These are phyloP conservation scores for Cygnus atratus DNA, from an alignment of 2,113 vertebrate species.

Conservation along the genomic window DNA sequence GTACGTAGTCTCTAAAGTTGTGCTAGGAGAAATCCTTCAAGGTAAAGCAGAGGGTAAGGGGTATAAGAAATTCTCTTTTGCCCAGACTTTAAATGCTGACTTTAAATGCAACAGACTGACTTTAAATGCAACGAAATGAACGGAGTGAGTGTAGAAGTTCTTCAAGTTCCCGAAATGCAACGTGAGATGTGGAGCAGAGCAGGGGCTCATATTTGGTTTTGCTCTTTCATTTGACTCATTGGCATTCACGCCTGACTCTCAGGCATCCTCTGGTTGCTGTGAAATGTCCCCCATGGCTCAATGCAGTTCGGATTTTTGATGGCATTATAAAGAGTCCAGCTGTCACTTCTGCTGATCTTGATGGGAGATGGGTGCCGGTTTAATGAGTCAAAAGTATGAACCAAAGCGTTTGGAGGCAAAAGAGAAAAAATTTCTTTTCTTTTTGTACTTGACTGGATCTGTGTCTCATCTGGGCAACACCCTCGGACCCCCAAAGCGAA, in stretches of 20 bases:
- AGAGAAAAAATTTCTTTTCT: not conserved
- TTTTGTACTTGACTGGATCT: constrained; percentile 23
- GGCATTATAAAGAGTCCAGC: constrained; percentile 60
- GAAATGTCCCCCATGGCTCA: constrained; percentile 65
- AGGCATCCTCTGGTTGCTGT: constrained; percentile 59
- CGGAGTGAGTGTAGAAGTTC: not conserved
- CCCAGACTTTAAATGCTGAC: not conserved
- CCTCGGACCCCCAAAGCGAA: not conserved
- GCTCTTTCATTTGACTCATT: constrained; percentile 67
- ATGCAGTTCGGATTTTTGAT: constrained; percentile 63
- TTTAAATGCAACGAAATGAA: not conserved
- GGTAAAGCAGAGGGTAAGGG: not conserved
- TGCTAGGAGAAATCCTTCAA: not conserved
- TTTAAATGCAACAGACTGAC: too few species aligned
- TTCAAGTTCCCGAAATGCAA: not conserved
- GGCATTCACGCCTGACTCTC: constrained; percentile 66
- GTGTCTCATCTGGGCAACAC: not conserved
- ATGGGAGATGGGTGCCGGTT: constrained; percentile 52
- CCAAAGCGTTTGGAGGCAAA: not conserved
- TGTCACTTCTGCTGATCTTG: constrained; percentile 68
- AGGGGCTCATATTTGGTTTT: constrained; percentile 42
- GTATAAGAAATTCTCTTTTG: not conserved
- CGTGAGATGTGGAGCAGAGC: not conserved
- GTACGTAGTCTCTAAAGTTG: not conserved
- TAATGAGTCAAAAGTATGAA: constrained; percentile 67